phyloP scores from a whole-genome alignment of 1,140 invertebrate genomes.

The Drosophila punjabiensis region DNA sequence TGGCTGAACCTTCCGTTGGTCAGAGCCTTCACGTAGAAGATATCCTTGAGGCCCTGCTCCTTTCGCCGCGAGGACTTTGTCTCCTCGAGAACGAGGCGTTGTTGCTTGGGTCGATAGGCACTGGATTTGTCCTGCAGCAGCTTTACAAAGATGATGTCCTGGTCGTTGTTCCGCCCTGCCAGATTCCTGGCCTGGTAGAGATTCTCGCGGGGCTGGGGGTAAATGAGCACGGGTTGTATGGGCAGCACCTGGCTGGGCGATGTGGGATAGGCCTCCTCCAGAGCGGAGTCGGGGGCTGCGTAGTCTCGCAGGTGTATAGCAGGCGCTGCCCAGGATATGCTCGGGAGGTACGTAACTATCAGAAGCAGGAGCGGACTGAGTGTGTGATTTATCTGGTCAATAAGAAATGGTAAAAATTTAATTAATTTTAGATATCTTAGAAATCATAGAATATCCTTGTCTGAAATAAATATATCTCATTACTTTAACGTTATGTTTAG shows the following conservation, averaged over 20 bases:
- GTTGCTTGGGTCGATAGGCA: constrained; percentile 71
- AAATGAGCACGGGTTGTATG: constrained; percentile 74
- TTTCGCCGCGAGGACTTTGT: constrained; percentile 35
- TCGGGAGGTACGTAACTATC: constrained; percentile 8
- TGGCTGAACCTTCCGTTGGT: constrained; percentile 77
- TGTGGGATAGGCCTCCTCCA: constrained; percentile 52
- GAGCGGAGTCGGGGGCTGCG: constrained; percentile 15
- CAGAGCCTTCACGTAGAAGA: constrained; percentile 78
- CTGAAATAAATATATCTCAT: neutral
- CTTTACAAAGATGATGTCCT: constrained; percentile 76
- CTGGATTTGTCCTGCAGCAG: constrained; percentile 61
- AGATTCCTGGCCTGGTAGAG: constrained; percentile 65
- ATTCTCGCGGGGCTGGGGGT: constrained; percentile 54
- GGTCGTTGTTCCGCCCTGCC: constrained; percentile 45
- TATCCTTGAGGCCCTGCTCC: constrained; percentile 67
- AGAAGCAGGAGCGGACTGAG: constrained; percentile 9
- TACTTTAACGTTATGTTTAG: neutral
- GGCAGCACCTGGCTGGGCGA: constrained; percentile 70
- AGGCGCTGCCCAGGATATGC: constrained; percentile 43
- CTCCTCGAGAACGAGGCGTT: constrained; percentile 46
- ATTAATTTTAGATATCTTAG: neutral
- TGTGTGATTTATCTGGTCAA: constrained; percentile 12
- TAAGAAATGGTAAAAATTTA: neutral
- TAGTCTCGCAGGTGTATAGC: constrained; percentile 14
- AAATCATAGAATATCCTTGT: neutral